Evolutionary conservation across 2,888 invertebrate genomes (phyloP).

Genomic region (Antitype chi): DNA sequence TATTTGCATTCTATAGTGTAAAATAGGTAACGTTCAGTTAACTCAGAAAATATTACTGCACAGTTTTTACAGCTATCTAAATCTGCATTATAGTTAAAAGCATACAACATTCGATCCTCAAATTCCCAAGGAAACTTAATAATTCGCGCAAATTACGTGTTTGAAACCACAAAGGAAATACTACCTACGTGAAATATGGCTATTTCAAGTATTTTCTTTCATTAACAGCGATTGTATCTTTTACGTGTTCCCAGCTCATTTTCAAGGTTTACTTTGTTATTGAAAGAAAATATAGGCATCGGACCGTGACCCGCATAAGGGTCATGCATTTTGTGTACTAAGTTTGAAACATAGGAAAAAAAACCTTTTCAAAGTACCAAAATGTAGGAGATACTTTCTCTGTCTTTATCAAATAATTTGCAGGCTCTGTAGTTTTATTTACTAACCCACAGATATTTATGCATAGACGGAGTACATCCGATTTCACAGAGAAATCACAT

Average conservation of each 20-base stretch:
- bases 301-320: background rate
- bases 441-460: background rate
- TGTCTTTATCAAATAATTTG: background rate
- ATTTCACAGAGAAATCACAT: conserved; percentile 20
- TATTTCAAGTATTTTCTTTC: conserved; percentile 23
- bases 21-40: background rate
- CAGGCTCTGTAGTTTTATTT: background rate
- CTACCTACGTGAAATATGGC: background rate
- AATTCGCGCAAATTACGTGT: background rate
- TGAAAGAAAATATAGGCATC: background rate
- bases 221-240: background rate
- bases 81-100: background rate
- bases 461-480: background rate
- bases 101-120: background rate
- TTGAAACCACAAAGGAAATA: background rate
- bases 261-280: conserved; percentile 23
- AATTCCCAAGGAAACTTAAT: background rate
- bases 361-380: background rate
- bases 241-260: conserved; percentile 4
- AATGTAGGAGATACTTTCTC: background rate
- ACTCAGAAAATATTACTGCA: background rate
- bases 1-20: no score
- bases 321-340: background rate
- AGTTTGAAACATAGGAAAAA: background rate
- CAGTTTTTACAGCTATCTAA: no score